Evolutionary conservation across 2,797 vertebrate genomes (phyloP), one percentile per base, ranked within the genome.

Genomic region (Poliocrania exsul): DNA sequence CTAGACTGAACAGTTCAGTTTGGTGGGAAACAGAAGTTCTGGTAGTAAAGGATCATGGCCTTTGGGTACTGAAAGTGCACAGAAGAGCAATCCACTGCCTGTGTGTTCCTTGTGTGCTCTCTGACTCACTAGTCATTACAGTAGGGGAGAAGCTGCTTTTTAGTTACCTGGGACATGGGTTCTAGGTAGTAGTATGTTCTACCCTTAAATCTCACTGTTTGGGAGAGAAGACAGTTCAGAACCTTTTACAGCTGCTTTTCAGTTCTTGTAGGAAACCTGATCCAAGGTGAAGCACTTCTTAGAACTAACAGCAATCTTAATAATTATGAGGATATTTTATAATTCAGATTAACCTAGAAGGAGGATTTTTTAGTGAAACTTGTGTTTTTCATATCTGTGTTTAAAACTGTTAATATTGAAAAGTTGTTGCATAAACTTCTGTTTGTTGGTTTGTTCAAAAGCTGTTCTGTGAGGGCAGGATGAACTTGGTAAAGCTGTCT

Each of bases 291-390:
- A 60, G 4, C 10, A 10, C 38, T 67, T 40, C 18, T 37, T 38
- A 62, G n/a, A 46, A 19, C 17, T 65, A 40, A 61, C 8, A 25
- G 12, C 10, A 72, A 88, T 31, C 17, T 20, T 31, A 77, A 42
- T 20, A 49, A 23, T 9, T 5, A 2, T 1, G 0, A 60, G 12
- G 38, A 29, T 73, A 37, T 67, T 75, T 67, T 47, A 13, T 51
- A 50, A 44, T 57, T 83, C 1, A 0, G 7, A 15, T 66, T 81
- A 64, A 78, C 20, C 8, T 58, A 42, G 20, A 47, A 60, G 28
- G 10, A 70, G 4, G 2, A 0, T 1, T 12, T 71, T 18, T 77
- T 58, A 10, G 7, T 42, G 20, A 42, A 69, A 26, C 26, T 44
- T 60, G 6, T 3, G 4, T 37, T 17, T 66, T 64, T 60, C 19